Base-by-base conservation (phyloP, 2,797 vertebrate species). In the Sebastes oblongus region DNA sequence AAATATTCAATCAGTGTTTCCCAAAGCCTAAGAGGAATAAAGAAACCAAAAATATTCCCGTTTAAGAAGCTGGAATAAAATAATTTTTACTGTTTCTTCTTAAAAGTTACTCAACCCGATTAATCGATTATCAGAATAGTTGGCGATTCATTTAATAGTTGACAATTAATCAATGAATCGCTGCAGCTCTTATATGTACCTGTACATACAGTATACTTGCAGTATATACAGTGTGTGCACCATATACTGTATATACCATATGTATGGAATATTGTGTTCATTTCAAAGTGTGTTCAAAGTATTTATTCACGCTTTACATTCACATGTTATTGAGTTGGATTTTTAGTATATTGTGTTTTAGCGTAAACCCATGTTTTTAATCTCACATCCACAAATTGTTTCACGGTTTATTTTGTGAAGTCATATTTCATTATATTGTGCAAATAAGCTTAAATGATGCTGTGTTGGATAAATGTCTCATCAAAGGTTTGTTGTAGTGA, bases 401-500 rank as follows among this genome's bases (percentile, higher is more conserved):
- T 72, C 29, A 58, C 14, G 42, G 20, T 72, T 54, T 69, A 54
- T 25, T 50, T 54, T 8, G 13, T 50, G 14, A 27, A 4, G 13
- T 30, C 4, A 30, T 8, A 39, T 36, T 34, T 76, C 22, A 70
- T 34, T 7, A 18, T 1, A 46, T 14, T 68, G 32, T 25, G 3
- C 22, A 56, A 36, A 69, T 34, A 66, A 27, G 5, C 54, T 64
- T n/a, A 2, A 77, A 77, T 30, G 8, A 39, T 39, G 0, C 36
- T 72, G 58, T 77, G 54, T 22, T n/a, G 8, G 8, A 36, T 46
- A 6, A 66, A 30, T 20, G 5, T 72, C 20, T 64, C 60, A 66
- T 80, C 77, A 81, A 72, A 82, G 77, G 67, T 54, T 65, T 7
- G 22, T 64, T 79, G 70, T 73, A 27, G 4, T 52, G 24, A 34